Evolutionary conservation across 2,113 vertebrate genomes (phyloP).

Genomic region (Ophiodon elongatus): DNA sequence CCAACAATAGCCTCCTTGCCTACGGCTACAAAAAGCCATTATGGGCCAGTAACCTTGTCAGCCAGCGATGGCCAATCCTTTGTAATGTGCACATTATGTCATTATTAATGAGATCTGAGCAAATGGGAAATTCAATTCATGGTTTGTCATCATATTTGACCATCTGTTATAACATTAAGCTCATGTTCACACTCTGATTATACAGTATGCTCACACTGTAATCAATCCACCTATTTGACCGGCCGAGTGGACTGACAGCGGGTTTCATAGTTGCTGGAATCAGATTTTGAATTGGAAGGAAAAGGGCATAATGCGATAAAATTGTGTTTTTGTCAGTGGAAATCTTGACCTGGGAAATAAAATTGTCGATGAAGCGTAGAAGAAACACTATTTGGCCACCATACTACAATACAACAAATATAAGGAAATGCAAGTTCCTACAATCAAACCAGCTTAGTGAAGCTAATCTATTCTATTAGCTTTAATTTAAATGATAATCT

Average conservation of each 20-base stretch:
- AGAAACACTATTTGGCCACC: neutral
- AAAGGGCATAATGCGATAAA: slow-evolving; percentile 30
- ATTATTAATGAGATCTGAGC: slow-evolving; percentile 53
- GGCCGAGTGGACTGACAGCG: slow-evolving; percentile 21
- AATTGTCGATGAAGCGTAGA: neutral
- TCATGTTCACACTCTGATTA: slow-evolving; percentile 22
- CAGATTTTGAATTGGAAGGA: neutral
- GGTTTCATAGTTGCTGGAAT: slow-evolving; percentile 9
- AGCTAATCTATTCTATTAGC: slow-evolving; percentile 48
- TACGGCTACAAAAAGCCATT: slow-evolving; percentile 43
- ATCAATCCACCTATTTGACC: slow-evolving; percentile 46
- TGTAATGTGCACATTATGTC: slow-evolving; percentile 52
- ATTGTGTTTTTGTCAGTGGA: neutral
- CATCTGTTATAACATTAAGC: slow-evolving; percentile 58
- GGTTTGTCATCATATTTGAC: slow-evolving; percentile 58
- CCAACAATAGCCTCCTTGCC: slow-evolving; percentile 28
- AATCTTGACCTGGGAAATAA: slow-evolving; percentile 28
- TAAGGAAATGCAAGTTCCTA: neutral
- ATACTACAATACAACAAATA: neutral
- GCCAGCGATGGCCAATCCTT: slow-evolving; percentile 16
- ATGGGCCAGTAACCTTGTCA: slow-evolving; percentile 24
- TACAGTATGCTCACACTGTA: slow-evolving; percentile 12
- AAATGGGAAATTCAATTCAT: slow-evolving; percentile 48
- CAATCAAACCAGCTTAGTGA: slow-evolving; percentile 14
- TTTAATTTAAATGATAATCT: slow-evolving; percentile 50